Base-by-base conservation (phyloP, 92 coral and sea anemone species). In the Pocillopora meandrina region DNA sequence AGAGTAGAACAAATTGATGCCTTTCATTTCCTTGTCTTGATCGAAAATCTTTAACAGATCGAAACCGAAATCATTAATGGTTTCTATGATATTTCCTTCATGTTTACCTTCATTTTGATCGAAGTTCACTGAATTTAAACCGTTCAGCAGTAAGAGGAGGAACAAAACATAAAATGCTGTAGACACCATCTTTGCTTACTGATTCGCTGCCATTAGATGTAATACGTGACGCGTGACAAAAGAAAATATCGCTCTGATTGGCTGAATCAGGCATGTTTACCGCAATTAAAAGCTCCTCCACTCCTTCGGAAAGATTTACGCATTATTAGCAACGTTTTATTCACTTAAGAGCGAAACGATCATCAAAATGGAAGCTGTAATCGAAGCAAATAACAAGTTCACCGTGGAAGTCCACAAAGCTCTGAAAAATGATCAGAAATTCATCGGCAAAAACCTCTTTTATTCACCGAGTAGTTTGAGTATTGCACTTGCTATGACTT, bases 401-500 rank as follows among this genome's bases (percentile, higher is more conserved):
- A 79, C 95, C 26, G 88, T 87, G 20, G 95, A 87, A 49, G 88
- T 93, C 61, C 90, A 89, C 61, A 78, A 78, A 61, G 86, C 82
- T 59, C 75, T 93, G 52, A 81, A 56, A 61, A 74, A 66, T 61
- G 89, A 87, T 23, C 26, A 70, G 26, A 56, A 66, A 1, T 78
- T 81, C 17, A 11, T 52, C 12, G 78, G 88, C 5, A 42, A 92
- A 75, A 93, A 95, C 72, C 75, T 93, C 71, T 95, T 95, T 81
- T 95, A 89, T 72, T 95, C 98, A 23, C 98, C 98, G 52, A 78
- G 93, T 56, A 96, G 98, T 87, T 56, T 96, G 70, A 78, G 90
- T 83, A 58, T 89, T 52, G 98, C 98, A 2, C 88, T 94, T 14
- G 98, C 92, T 18, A 96, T 96, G 98, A 91, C 93, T 68, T 92